Evolutionary conservation across 2,888 invertebrate genomes (phyloP).

Genomic region (Parelbella ahira): DNA sequence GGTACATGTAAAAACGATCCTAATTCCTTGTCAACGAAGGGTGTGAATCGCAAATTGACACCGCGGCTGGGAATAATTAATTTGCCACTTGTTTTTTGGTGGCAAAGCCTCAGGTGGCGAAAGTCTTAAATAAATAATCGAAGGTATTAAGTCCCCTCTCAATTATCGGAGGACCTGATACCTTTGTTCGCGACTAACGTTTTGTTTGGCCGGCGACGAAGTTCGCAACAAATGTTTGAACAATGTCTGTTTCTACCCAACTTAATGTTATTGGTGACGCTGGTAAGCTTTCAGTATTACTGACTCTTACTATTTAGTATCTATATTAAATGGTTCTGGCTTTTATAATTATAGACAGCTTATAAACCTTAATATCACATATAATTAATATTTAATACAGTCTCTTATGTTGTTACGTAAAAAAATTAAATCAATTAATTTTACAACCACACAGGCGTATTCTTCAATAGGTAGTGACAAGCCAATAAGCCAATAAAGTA

Average conservation of each 20-base stretch:
- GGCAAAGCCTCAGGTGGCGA: constrained; percentile 64
- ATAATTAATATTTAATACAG: no score
- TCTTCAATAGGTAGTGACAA: no score
- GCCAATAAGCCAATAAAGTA: constrained; percentile 16
- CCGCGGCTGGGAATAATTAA: constrained; percentile 41
- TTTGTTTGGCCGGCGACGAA: constrained; percentile 26
- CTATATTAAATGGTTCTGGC: no score
- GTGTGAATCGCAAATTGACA: constrained; percentile 31
- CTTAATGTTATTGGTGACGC: no score
- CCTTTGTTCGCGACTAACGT: constrained; percentile 35
- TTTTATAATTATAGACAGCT: no score
- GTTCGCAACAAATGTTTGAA: constrained; percentile 24
- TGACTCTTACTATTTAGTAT: no score
- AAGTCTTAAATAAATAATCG: constrained; percentile 73
- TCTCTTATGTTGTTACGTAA: no score
- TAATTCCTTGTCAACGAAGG: constrained; percentile 11
- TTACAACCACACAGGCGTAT: no score
- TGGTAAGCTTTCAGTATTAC: no score
- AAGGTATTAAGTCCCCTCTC: constrained; percentile 63
- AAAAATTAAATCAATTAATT: no score
- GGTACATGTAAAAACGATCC: constrained; percentile 5
- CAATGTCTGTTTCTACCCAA: no score
- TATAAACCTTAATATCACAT: no score
- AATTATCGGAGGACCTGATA: constrained; percentile 49
- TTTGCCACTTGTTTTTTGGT: constrained; percentile 53